These are phyloP conservation scores for Triops cancriformis DNA, from an alignment of 1,140 invertebrate species.

Conservation along the genomic window DNA sequence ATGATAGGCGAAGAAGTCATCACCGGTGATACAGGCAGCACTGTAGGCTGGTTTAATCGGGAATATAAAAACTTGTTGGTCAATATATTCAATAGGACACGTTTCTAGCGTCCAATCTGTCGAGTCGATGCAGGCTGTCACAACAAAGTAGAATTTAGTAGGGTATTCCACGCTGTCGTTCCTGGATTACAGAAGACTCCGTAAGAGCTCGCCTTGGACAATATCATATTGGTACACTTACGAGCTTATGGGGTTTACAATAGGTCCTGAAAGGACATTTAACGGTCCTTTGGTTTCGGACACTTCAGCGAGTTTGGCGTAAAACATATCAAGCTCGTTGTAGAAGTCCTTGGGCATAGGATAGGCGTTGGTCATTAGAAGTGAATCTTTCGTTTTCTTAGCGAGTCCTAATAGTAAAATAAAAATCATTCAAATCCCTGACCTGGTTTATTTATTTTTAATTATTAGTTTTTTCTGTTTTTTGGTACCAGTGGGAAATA, in stretches of 20 bases:
- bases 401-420: conserved; percentile 8
- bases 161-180: background rate
- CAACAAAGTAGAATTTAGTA: conserved; percentile 11
- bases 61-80: conserved; percentile 23
- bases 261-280: conserved; percentile 22
- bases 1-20: conserved; percentile 24
- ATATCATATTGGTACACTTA: background rate
- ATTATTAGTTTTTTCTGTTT: background rate
- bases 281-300: conserved; percentile 8
- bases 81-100: conserved; percentile 21
- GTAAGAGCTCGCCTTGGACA: background rate
- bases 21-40: conserved; percentile 4
- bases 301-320: conserved; percentile 9
- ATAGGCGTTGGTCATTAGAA: conserved; percentile 17
- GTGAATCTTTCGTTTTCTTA: background rate
- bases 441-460: background rate
- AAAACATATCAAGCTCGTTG: background rate
- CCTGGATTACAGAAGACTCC: background rate
- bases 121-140: conserved; percentile 22
- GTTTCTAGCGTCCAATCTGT: conserved; percentile 8
- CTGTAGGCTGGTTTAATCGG: conserved; percentile 12
- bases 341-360: background rate
- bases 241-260: background rate
- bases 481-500: conserved; percentile 19
- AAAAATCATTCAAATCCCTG: background rate